Base-by-base conservation (phyloP, 2,113 vertebrate genomes). In the Megalops atlanticus region DNA sequence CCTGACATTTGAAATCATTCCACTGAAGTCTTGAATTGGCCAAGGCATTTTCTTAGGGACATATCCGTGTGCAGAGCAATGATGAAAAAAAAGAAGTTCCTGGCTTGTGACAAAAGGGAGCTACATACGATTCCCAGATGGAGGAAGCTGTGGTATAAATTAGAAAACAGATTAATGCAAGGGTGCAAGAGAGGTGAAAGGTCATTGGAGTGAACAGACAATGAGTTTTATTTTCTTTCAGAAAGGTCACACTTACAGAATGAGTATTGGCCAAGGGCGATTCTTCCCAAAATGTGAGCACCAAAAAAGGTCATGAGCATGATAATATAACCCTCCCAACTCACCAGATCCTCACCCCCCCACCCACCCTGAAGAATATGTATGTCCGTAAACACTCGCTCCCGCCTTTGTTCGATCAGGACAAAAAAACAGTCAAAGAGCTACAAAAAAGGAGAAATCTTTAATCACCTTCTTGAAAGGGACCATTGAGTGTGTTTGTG, bases 401-500 rank as follows among this genome's bases (percentile, higher is more conserved):
- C 35, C 74, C 31, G 64, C 75, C 77, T 77, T 82, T 82, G 74
- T 77, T 77, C 80, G 39, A 70, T 41, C 24, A 35, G 77, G 47
- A 77, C 58, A 71, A 84, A 80, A 80, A 77, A 81, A 79, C 31
- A 54, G 68, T 86, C 82, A 82, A 83, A 70, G 83, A 82, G 81
- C 74, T 18, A 39, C 77, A 85, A 81, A 81, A 81, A 76, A 79
- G 71, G 80, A 81, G 76, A 85, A 88, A 87, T 85, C 86, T 88
- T 85, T 85, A 85, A 88, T 90, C 87, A 86, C 85, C 82, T 80
- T 77, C 83, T 84, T 87, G 77, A 89, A 89, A 82, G 76, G 78
- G 73, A 80, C 84, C 84, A 83, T 86, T 89, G 86, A 87, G 69
- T 80, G 77, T 72, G 49, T 78, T 68, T 82, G 81, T 79, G 80